Base-by-base conservation (phyloP, 2,113 vertebrate genomes). In the Motacilla tschutschensis region DNA sequence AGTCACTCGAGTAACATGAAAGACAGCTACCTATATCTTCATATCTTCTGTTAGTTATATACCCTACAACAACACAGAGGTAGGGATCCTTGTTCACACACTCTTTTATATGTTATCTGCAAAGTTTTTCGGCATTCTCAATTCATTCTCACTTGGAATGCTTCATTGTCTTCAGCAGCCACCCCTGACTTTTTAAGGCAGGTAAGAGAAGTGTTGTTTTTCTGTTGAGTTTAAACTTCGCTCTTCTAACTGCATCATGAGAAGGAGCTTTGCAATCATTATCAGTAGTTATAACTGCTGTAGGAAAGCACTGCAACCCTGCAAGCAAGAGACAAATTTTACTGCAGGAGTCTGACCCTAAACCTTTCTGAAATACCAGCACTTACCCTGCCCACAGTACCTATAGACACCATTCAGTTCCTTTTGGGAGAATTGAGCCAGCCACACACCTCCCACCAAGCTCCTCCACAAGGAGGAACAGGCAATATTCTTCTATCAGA, bases 211-310 rank as follows among this genome's bases (percentile, higher is more conserved):
- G 18, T 46, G 26, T 22, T 70, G 17, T 58, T 63, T 59, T 78
- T 50, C 29, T 47, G 3, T 18, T 0, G 0, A 55, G 14, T n/a
- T 24, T 10, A 4, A 43, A 20, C 18, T 48, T 90, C 0, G 0
- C 4, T 63, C 4, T 86, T 63, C 41, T 53, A 75, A 44, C 16
- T 10, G 31, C 20, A 40, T 28, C 7, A 6, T 22, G 24, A 78
- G 33, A 60, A 60, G n/a, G 22, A 89, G 19, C 5, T 55, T 75
- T 59, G 9, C 31, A 44, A 24, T 19, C 17, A 47, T 71, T 55
- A 55, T 21, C 12, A 2, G 14, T 53, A 78, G 28, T 31, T 12
- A 28, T 36, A 70, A 78, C 19, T 80, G 65, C 33, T 70, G 6
- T n/a, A 47, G 44, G 17, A 83, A 79, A 74, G 43, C 10, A 50